Evolutionary conservation across 2,797 vertebrate species (phyloP), one percentile per base, ranked within the genome.

Genomic region (Naso thynnoides): DNA sequence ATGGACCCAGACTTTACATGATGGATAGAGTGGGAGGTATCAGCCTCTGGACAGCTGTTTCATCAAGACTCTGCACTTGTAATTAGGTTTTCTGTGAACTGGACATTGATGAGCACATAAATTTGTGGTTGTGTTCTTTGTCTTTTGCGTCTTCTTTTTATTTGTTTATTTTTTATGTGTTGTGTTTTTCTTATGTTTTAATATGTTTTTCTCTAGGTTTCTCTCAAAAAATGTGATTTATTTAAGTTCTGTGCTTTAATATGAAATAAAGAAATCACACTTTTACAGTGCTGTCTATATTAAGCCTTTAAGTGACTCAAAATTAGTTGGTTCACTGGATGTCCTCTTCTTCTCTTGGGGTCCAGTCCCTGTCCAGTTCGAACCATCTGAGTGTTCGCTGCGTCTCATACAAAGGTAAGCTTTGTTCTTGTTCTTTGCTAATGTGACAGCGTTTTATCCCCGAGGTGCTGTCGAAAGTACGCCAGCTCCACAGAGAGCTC

Each of bases 401-500:
- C 44, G 58, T 56, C 58, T 54, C 10, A 70, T 39, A 64, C 31
- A 69, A 62, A 86, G 79, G 49, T 75, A 69, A 57, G 50, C 60
- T 66, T 80, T 76, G 64, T 82, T 83, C 70, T 71, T 74, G 26
- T 71, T 77, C 58, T 63, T 61, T 70, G 62, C 75, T 59, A 57
- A 68, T 76, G 23, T 68, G 66, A 48, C 70, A 66, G 57, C 39
- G n/a, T 75, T 75, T 33, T 45, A 21, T 83, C 86, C 81, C 84
- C 15, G 19, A 82, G 79, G 83, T 82, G 54, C 71, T 71, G 66
- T 76, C 57, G 78, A 56, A 83, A 81, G 80, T 81, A 33, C 66
- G 23, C 44, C 61, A 42, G 64, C n/a, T 83, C 82, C 74, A 45
- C 58, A 31, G 83, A 79, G 71, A 85, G 58, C 66, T 49, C 15